Percentiles rank a stretch among this genome's conserved stretches.
These are phyloP conservation scores for Encarsia formosa DNA, from an alignment of 2,888 invertebrate genomes.

Conservation along the genomic window DNA sequence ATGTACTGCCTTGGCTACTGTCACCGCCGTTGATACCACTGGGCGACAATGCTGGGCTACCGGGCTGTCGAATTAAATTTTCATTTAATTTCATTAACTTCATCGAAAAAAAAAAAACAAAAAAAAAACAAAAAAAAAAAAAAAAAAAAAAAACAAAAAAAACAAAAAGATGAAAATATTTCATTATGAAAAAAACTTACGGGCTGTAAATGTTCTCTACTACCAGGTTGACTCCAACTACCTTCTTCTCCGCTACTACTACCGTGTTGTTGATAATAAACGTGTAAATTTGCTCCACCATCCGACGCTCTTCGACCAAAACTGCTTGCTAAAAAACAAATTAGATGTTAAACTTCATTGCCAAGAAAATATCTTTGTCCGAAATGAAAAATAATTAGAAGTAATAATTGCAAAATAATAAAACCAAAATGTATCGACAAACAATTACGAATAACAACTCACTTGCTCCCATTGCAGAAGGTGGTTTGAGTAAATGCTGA, in stretches of 20 bases:
- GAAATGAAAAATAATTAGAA: too few relatives aligned
- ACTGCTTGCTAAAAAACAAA: constrained; percentile 60
- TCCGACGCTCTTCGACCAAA: constrained; percentile 92
- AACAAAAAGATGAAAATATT: too few relatives aligned
- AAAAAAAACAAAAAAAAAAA: too few relatives aligned
- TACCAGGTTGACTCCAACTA: constrained; percentile 58
- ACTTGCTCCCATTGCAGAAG: constrained; percentile 82
- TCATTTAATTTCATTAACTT: not conserved
- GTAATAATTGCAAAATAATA: too few relatives aligned
- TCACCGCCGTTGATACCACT: constrained; percentile 44
- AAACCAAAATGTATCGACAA: not conserved
- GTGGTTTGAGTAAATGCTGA: constrained; percentile 91
- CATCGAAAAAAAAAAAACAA: too few relatives aligned
- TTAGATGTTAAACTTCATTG: not conserved
- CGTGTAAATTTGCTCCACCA: constrained; percentile 89
- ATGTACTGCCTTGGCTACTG: constrained; percentile 53
- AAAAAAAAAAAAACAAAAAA: too few relatives aligned
- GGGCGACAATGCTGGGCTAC: constrained; percentile 50
- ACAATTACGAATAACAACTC: constrained; percentile 40
- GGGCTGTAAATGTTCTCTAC: constrained; percentile 57
- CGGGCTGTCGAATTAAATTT: constrained; percentile 36
- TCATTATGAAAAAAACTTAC: constrained; percentile 37
- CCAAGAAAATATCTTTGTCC: not conserved
- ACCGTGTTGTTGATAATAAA: constrained; percentile 56
- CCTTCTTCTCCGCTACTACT: constrained; percentile 48